Base-by-base conservation (phyloP, 2,888 invertebrate species). In the Diarsia mendica region DNA sequence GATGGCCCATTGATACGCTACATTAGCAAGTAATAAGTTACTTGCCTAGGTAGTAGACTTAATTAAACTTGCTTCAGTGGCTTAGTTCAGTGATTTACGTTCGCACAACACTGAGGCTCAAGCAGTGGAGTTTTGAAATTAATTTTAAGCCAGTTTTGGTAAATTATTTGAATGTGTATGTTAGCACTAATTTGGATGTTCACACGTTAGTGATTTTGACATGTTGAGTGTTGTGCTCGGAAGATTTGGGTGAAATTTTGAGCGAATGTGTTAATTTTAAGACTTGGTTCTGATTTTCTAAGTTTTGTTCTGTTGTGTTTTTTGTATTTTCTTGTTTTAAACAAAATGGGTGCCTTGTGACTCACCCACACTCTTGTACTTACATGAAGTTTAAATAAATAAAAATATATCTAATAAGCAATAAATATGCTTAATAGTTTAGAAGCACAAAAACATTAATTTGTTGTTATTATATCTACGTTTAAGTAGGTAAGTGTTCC, bases 41-140 rank as follows among this genome's bases (percentile, higher is more conserved):
- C 91, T 87, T 86, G 39, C 39, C 39, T 39, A 39, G 39, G 39
- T 39, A 5, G 39, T 39, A 85, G 90, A 91, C 91, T 92, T 86
- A 92, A 93, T 93, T 94, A 92, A 94, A 94, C 91, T 94, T 92
- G 91, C 90, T 91, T 90, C 89, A 79, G 74, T 84, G 89, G 91
- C 87, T 89, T 90, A 89, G 86, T 90, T 89, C 82, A 85, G 91
- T 92, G 92, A 93, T 94, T 93, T 93, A 94, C 44, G 79, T 49
- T 33, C 28, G 76, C 28, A 64, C 88, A 86, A 85, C 87, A 86
- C 64, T 70, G 67, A 61, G 60, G 70, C 87, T 80, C 84, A 53
- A 87, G 87, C 84, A 86, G 85, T 84, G 76, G 76, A 89, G 90
- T 89, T 91, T 85, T 82, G 85, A 89, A 91, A 91, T 92, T 93